Conservation (phyloP, 2,797 vertebrate genomes). For the Bovichtus variegatus region DNA sequence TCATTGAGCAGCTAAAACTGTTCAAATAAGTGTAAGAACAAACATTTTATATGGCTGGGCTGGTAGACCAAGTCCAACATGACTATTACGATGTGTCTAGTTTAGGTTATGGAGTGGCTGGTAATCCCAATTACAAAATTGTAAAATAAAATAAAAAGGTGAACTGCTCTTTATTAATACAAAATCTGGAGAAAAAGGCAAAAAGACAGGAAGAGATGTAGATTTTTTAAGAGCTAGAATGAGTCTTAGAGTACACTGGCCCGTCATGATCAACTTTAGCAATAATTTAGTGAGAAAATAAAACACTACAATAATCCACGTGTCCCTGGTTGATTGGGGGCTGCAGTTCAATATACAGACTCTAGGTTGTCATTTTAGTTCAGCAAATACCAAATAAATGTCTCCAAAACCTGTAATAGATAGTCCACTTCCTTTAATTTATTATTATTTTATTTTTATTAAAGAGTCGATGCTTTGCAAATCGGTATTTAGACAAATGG, state of each 20-base stretch:
- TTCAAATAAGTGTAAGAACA: not conserved
- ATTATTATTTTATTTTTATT: not conserved
- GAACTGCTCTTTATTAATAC: slow-evolving; percentile 34
- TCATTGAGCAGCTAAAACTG: not conserved
- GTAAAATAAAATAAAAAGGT: slow-evolving; percentile 21
- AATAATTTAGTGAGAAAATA: slow-evolving; percentile 54
- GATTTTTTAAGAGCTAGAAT: slow-evolving; percentile 17
- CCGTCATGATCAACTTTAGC: slow-evolving; percentile 36
- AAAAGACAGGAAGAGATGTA: slow-evolving; percentile 35
- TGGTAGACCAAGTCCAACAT: slow-evolving; percentile 25
- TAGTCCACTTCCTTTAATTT: not conserved
- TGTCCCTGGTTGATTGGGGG: not conserved
- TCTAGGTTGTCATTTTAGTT: not conserved
- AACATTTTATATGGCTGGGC: not conserved
- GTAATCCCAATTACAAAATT: slow-evolving; percentile 38
- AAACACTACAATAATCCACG: slow-evolving; percentile 42
- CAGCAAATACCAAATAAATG: not conserved
- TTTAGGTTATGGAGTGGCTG: slow-evolving; percentile 20
- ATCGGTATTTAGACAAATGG: not conserved
- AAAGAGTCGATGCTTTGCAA: too few species aligned
- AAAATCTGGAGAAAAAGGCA: slow-evolving; percentile 37
- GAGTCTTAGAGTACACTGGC: slow-evolving; percentile 39
- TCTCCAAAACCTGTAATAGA: not conserved
- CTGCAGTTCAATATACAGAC: not conserved
- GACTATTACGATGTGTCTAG: not conserved